These are phyloP conservation scores for Nemopilema nomurai DNA, from an alignment of 30 jellyfish, hydroid and myxozoan species.

Conservation along the genomic window DNA sequence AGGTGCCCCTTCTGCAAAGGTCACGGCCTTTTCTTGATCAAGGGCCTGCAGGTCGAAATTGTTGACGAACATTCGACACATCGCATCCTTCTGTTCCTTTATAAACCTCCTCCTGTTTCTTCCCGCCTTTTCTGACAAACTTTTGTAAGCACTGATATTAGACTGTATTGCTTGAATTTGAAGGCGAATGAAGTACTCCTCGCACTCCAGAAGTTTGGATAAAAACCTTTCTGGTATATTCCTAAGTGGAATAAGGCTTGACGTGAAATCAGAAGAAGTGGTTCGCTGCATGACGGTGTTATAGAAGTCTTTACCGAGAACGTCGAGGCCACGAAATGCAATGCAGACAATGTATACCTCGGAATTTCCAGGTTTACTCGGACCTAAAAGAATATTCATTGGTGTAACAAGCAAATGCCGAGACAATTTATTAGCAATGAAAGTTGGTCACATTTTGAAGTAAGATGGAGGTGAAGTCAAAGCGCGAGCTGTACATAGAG, in stretches of 20 bases:
- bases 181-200: conserved; percentile 51
- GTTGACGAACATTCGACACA: conserved; percentile 44
- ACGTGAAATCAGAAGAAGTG: not conserved
- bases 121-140: conserved; percentile 8
- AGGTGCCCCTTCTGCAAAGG: not conserved
- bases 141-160: conserved; percentile 40
- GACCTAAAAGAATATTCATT: conserved; percentile 52
- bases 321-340: conserved; percentile 43
- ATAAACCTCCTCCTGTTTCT: not conserved
- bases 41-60: conserved; percentile 41
- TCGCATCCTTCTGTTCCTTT: conserved; percentile 8
- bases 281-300: conserved; percentile 40
- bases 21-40: conserved; percentile 2
- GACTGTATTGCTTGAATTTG: conserved; percentile 69
- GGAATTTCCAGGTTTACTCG: conserved; percentile 98
- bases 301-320: conserved; percentile 21
- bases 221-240: conserved; percentile 51
- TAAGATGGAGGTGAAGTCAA: too few species aligned
- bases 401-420: not conserved
- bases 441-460: too few species aligned
- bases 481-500: too few species aligned
- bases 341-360: conserved; percentile 87
- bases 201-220: conserved; percentile 40
- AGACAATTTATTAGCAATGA: not conserved
- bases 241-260: conserved; percentile 38